A percentile compares a stretch with the other conserved stretches of the same genome.
phyloP scores from a whole-genome alignment of 1,140 invertebrate species.

The Monochamus saltuarius region DNA sequence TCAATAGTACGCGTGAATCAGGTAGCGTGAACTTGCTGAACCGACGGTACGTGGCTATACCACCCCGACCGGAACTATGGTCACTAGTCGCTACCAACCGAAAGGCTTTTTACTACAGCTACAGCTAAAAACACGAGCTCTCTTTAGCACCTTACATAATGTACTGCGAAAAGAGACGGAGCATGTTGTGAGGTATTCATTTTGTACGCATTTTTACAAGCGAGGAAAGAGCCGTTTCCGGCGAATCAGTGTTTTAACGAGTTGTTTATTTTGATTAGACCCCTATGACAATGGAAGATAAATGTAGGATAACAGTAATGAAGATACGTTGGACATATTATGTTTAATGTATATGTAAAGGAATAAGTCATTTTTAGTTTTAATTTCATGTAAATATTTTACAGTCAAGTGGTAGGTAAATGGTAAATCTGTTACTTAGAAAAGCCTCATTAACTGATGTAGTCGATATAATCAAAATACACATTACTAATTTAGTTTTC shows the following conservation, averaged over 20 bases:
- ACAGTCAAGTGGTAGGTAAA: too few species aligned
- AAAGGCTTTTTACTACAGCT: slow-evolving; percentile 8
- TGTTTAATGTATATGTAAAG: too few species aligned
- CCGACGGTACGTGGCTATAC: background rate
- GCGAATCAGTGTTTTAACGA: slow-evolving; percentile 24
- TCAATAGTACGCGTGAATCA: background rate
- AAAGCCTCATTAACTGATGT: too few species aligned
- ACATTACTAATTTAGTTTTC: too few species aligned
- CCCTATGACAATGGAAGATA: slow-evolving; percentile 3
- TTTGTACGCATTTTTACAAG: slow-evolving; percentile 8
- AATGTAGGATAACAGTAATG: too few species aligned
- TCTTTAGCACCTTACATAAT: background rate
- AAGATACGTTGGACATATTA: too few species aligned
- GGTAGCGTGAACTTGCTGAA: slow-evolving; percentile 19
- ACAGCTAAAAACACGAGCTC: background rate
- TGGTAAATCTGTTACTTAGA: too few species aligned
- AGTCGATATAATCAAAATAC: too few species aligned
- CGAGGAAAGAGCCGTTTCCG: slow-evolving; percentile 26
- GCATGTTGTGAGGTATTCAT: background rate
- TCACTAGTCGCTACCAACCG: slow-evolving; percentile 16
- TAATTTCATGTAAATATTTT: too few species aligned
- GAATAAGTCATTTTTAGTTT: too few species aligned
- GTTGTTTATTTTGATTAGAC: slow-evolving; percentile 22
- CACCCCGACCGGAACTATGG: slow-evolving; percentile 27
- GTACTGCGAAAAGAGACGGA: slow-evolving; percentile 5